These are phyloP conservation scores for Calephelis perditalis DNA, from an alignment of 2,888 invertebrate genomes.

Conservation along the genomic window DNA sequence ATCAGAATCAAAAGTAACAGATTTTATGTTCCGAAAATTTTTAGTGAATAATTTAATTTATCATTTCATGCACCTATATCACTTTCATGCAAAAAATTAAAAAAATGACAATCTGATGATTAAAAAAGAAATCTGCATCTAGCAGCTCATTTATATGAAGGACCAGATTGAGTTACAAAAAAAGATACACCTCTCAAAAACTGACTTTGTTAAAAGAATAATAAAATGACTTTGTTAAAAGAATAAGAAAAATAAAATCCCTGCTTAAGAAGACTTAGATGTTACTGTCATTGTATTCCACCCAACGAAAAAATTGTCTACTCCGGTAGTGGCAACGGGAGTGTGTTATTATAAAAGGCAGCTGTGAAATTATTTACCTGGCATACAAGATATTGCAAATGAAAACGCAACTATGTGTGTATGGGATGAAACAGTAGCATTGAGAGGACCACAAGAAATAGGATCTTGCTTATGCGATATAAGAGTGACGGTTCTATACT, in stretches of 20 bases:
- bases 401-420: background rate
- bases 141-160: slow-evolving; percentile 11
- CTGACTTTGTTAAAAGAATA: slow-evolving; percentile 24
- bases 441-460: background rate
- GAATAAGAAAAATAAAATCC: background rate
- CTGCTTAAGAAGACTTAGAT: background rate
- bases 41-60: slow-evolving; percentile 14
- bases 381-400: slow-evolving; percentile 17
- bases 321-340: slow-evolving; percentile 29
- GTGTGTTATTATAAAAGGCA: slow-evolving; percentile 34
- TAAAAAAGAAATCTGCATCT: slow-evolving; percentile 13
- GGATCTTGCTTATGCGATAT: background rate
- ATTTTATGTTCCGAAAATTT: too few relatives aligned
- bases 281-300: slow-evolving; percentile 26
- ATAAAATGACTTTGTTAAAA: slow-evolving; percentile 23
- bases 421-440: background rate
- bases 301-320: slow-evolving; percentile 30
- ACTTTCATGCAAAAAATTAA: slow-evolving; percentile 22
- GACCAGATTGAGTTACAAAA: background rate
- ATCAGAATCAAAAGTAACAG: too few relatives aligned
- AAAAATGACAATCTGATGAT: slow-evolving; percentile 17
- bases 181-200: slow-evolving; percentile 5
- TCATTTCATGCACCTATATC: slow-evolving; percentile 23
- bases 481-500: too few relatives aligned
- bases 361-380: slow-evolving; percentile 17